Evolutionary conservation across 2,797 vertebrate genomes (phyloP).

Genomic region (Phalanger gymnotis): DNA sequence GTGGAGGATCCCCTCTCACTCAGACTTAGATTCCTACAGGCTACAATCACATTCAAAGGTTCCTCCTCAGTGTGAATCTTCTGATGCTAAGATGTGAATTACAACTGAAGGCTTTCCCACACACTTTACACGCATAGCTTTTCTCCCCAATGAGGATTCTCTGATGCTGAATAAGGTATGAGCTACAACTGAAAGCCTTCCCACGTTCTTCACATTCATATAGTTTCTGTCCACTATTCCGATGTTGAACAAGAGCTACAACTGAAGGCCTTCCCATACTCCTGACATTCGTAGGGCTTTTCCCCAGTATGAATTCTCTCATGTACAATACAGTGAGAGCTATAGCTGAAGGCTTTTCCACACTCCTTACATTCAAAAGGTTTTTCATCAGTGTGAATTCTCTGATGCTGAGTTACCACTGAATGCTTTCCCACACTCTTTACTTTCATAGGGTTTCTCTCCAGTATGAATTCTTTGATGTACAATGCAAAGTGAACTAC

Average conservation of each 20-base stretch:
- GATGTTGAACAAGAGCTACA: too few relatives aligned
- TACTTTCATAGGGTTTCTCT: constrained; percentile 70
- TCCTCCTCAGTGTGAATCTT: not conserved
- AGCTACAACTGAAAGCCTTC: too few relatives aligned
- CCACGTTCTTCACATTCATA: too few relatives aligned
- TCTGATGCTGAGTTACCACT: constrained; percentile 61
- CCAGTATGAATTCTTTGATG: constrained; percentile 76
- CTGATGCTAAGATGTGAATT: not conserved
- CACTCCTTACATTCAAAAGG: not conserved
- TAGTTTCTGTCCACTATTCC: too few relatives aligned
- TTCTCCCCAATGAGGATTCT: too few relatives aligned
- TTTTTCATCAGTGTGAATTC: constrained; percentile 40
- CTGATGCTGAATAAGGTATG: too few relatives aligned
- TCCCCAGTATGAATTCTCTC: not conserved
- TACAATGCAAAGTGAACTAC: constrained; percentile 68
- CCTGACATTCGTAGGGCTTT: not conserved
- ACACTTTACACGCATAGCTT: too few relatives aligned
- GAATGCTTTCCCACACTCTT: constrained; percentile 68
- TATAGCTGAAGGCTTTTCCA: not conserved
- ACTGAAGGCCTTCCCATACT: too few relatives aligned
- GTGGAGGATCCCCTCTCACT: not conserved
- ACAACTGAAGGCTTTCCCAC: too few relatives aligned
- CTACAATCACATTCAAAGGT: not conserved
- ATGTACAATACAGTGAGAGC: not conserved
- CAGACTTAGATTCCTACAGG: not conserved